These are phyloP conservation scores for Halesus radiatus DNA, from an alignment of 1,140 invertebrate genomes.

Conservation along the genomic window DNA sequence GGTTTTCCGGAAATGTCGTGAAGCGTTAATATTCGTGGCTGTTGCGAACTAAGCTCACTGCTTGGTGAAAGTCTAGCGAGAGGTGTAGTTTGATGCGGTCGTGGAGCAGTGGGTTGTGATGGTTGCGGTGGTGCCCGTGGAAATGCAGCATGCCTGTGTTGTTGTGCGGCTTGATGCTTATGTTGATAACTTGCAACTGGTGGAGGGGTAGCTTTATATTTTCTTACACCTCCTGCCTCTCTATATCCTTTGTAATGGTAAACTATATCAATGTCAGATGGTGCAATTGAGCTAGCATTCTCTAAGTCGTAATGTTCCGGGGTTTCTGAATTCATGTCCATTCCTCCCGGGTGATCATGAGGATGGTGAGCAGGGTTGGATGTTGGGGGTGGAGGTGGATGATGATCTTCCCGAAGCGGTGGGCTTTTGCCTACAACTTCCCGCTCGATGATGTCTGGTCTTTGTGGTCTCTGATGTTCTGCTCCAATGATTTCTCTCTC, in stretches of 20 bases:
- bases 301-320: conserved; percentile 97
- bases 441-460: conserved; percentile 93
- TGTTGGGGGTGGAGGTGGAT: conserved; percentile 78
- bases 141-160: conserved; percentile 78
- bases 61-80: conserved; percentile 91
- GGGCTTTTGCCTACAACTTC: conserved; percentile 88
- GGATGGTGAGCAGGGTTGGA: conserved; percentile 75
- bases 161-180: conserved; percentile 79
- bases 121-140: conserved; percentile 79
- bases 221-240: conserved; percentile 83
- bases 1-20: conserved; percentile 95
- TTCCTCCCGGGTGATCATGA: conserved; percentile 76
- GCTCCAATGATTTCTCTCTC: conserved; percentile 82
- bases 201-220: conserved; percentile 87
- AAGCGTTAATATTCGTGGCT: conserved; percentile 90
- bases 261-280: conserved; percentile 96
- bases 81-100: conserved; percentile 88
- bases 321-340: conserved; percentile 83
- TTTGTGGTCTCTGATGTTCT: conserved; percentile 79
- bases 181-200: conserved; percentile 82
- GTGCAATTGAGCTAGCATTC: conserved; percentile 96
- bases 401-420: conserved; percentile 81
- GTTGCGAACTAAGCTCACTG: conserved; percentile 91
- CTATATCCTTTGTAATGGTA: conserved; percentile 96
- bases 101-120: conserved; percentile 75